A percentile compares a stretch with the other conserved stretches of the same genome.
Evolutionary conservation across 2,888 invertebrate genomes (phyloP).

Genomic region (Morpho deidamia): DNA sequence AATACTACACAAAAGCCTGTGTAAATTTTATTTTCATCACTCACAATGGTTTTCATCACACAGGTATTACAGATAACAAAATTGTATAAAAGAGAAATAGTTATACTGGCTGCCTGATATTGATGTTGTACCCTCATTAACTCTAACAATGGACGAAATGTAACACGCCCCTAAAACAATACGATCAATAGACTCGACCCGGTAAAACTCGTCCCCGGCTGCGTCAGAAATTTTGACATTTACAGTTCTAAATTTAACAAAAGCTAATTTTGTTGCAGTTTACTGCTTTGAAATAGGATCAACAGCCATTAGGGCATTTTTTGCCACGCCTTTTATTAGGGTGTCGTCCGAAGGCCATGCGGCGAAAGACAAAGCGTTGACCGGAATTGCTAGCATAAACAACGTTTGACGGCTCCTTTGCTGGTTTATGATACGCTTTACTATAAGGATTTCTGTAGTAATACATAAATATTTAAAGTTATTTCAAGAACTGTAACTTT

Average conservation of each 20-base stretch:
- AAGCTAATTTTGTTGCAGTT: slow-evolving; percentile 77
- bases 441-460: no score
- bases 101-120: neutral
- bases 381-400: slow-evolving; percentile 71
- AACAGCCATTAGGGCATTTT: slow-evolving; percentile 69
- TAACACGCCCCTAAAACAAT: slow-evolving; percentile 61
- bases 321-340: slow-evolving; percentile 76
- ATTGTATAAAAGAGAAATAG: no score
- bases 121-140: slow-evolving; percentile 33
- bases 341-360: slow-evolving; percentile 72
- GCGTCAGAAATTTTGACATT: slow-evolving; percentile 48
- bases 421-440: slow-evolving; percentile 43
- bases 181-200: slow-evolving; percentile 40
- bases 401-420: slow-evolving; percentile 70
- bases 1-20: no score
- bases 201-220: slow-evolving; percentile 41
- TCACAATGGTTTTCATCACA: no score
- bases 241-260: slow-evolving; percentile 65
- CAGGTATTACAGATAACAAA: no score
- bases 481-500: no score
- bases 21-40: no score
- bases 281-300: slow-evolving; percentile 74
- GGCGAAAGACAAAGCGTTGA: slow-evolving; percentile 70
- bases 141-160: slow-evolving; percentile 40
- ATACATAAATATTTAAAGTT: no score